Evolutionary conservation across 2,888 invertebrate genomes (phyloP).

Genomic region (Pristionchus arcanus): DNA sequence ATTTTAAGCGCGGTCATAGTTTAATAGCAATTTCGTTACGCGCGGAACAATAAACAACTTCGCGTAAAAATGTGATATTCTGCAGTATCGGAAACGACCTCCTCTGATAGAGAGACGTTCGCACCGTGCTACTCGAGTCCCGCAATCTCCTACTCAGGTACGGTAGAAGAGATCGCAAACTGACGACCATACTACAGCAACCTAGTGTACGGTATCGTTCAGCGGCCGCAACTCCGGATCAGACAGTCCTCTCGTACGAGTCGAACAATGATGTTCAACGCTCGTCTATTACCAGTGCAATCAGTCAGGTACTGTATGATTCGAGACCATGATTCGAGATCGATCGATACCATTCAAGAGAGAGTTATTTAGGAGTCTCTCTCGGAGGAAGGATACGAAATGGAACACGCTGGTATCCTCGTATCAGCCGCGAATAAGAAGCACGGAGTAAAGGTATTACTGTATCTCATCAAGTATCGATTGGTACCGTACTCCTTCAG

Average conservation of each 20-base stretch:
- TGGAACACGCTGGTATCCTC: not conserved
- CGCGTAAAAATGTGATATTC: not conserved
- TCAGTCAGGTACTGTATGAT: not conserved
- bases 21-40: too few relatives aligned
- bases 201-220: not conserved
- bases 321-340: too few relatives aligned
- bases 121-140: not conserved
- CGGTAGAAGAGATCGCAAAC: not conserved
- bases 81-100: constrained; percentile 5
- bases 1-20: too few relatives aligned
- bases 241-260: not conserved
- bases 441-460: not conserved
- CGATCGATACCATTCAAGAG: not conserved
- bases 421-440: not conserved
- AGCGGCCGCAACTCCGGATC: constrained; percentile 8
- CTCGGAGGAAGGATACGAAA: not conserved
- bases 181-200: not conserved
- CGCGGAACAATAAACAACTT: not conserved
- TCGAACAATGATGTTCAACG: not conserved
- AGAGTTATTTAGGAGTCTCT: not conserved
- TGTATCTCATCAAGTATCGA: not conserved
- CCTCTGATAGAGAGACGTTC: not conserved
- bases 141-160: constrained; percentile 7
- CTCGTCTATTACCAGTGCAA: not conserved
- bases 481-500: not conserved